phyloP scores from a whole-genome alignment of 2,888 invertebrate genomes.

The Caenorhabditis sp. region DNA sequence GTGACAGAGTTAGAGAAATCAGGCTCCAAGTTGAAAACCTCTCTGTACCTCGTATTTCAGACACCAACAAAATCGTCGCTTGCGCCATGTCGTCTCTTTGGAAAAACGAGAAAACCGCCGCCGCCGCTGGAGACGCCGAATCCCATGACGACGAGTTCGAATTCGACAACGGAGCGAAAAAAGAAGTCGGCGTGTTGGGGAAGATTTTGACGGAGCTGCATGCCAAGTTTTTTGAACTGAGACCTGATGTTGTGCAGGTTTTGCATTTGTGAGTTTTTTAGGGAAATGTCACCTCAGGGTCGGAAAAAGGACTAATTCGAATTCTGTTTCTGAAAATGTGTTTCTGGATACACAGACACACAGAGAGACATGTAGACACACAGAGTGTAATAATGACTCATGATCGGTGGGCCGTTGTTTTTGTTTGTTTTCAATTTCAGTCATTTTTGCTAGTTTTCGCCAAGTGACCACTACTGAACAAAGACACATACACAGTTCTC shows the following conservation, averaged over 20 bases:
- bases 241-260: slow-evolving; percentile 33
- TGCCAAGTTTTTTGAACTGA: slow-evolving; percentile 36
- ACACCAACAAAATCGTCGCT: slow-evolving; percentile 40
- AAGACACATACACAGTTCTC: no score
- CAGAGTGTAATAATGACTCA: no score
- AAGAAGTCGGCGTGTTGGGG: slow-evolving; percentile 39
- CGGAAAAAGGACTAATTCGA: no score
- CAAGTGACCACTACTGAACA: no score
- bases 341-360: neutral
- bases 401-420: no score
- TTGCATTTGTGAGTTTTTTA: slow-evolving; percentile 55
- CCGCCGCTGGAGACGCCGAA: neutral
- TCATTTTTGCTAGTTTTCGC: no score
- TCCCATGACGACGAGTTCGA: slow-evolving; percentile 43
- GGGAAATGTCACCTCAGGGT: no score
- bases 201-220: slow-evolving; percentile 58
- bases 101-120: slow-evolving; percentile 24
- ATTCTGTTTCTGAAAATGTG: no score
- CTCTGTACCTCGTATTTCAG: slow-evolving; percentile 12
- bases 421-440: no score
- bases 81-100: slow-evolving; percentile 60
- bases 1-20: neutral
- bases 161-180: slow-evolving; percentile 9
- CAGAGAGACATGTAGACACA: no score
- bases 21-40: neutral